phyloP scores from a whole-genome alignment of 2,113 vertebrate species.

The Lophius piscatorius region DNA sequence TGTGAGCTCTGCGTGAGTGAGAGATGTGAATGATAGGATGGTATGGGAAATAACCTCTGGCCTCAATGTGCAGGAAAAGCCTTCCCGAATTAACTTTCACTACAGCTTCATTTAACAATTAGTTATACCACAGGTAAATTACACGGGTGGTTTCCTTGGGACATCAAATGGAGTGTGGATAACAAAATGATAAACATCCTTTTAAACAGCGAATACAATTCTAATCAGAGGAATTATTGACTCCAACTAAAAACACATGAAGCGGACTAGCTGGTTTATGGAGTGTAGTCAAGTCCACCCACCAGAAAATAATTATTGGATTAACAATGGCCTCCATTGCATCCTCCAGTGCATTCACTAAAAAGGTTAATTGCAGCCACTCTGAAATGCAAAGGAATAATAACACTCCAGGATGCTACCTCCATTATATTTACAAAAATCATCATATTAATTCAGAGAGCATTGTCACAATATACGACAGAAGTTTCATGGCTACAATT shows the following conservation, averaged over 20 bases:
- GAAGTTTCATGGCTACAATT: constrained; percentile 10
- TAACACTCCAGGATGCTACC: constrained; percentile 38
- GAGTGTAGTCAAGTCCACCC: constrained; percentile 56
- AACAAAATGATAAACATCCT: constrained; percentile 29
- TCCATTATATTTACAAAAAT: constrained; percentile 40
- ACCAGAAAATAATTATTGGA: constrained; percentile 68
- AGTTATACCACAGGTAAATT: too few species aligned
- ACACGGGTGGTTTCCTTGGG: background rate
- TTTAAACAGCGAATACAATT: constrained; percentile 48
- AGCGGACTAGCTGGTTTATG: constrained; percentile 52
- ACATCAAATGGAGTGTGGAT: constrained; percentile 15
- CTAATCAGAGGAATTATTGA: constrained; percentile 57
- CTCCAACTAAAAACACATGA: constrained; percentile 47
- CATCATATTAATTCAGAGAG: constrained; percentile 36
- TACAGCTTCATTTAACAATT: too few species aligned
- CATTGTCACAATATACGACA: too few species aligned
- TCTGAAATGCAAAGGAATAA: constrained; percentile 59
- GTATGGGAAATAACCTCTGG: too few species aligned
- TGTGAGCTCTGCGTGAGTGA: too few species aligned
- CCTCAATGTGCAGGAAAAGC: too few species aligned
- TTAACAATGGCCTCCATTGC: constrained; percentile 58
- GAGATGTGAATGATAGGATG: too few species aligned
- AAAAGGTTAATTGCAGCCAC: constrained; percentile 71
- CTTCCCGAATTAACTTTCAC: too few species aligned
- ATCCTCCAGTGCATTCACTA: constrained; percentile 54